A percentile compares a stretch with the other conserved stretches of the same genome.
phyloP scores from a whole-genome alignment of 2,888 invertebrate genomes.

The Panopea generosa region DNA sequence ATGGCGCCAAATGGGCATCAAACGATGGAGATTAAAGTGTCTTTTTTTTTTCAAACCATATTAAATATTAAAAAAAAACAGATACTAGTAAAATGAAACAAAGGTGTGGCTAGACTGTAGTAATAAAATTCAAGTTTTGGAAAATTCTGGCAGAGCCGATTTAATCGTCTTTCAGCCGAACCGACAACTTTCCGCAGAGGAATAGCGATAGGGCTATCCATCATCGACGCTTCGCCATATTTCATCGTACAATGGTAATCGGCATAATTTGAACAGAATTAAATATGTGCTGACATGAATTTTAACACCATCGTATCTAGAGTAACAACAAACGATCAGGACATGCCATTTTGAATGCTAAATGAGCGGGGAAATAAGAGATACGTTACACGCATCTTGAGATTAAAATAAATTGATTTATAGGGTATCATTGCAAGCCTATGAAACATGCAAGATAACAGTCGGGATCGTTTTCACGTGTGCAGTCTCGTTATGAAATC shows the following conservation, averaged over 20 bases:
- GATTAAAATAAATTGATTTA: conserved; percentile 53
- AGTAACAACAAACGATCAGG: conserved; percentile 26
- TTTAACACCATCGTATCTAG: conserved; percentile 50
- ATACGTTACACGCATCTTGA: conserved; percentile 33
- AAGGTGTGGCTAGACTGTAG: no score
- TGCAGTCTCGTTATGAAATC: conserved; percentile 5
- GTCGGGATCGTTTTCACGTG: conserved; percentile 11
- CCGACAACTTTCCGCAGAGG: no score
- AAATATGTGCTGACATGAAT: conserved; percentile 52
- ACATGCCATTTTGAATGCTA: conserved; percentile 56
- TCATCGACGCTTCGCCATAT: no score
- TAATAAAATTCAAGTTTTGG: no score
- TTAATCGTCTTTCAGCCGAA: no score
- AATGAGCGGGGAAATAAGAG: conserved; percentile 56
- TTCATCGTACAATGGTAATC: conserved; percentile 20
- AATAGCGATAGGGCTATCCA: no score
- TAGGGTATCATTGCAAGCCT: conserved; percentile 12
- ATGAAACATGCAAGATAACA: conserved; percentile 13
- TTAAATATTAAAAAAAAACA: no score
- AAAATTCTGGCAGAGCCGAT: no score
- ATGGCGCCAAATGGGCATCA: no score
- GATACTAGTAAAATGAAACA: no score
- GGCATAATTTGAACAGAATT: conserved; percentile 35
- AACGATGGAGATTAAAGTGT: no score
- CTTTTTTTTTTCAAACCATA: no score